Conservation (phyloP, 2,888 invertebrate genomes). For the Macrophya alboannulata region DNA sequence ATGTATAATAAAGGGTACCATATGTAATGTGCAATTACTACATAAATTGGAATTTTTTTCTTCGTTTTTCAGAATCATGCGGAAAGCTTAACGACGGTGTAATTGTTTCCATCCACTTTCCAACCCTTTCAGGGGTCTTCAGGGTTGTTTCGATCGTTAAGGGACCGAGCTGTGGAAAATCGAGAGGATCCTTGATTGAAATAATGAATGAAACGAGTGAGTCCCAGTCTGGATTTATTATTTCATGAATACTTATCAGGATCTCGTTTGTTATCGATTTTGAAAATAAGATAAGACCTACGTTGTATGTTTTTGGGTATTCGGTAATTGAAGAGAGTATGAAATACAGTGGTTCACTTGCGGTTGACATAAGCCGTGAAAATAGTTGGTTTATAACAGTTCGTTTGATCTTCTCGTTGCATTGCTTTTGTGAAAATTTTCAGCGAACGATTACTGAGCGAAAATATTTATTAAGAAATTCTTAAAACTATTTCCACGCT, state of each 20-base stretch:
- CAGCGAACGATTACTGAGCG: background rate
- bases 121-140: background rate
- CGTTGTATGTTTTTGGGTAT: background rate
- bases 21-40: background rate
- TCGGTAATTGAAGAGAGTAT: background rate
- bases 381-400: background rate
- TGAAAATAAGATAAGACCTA: background rate
- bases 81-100: constrained; percentile 15
- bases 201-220: constrained; percentile 16
- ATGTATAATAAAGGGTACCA: background rate
- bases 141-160: background rate
- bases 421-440: background rate
- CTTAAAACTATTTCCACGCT: background rate
- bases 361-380: background rate
- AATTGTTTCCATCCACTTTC: constrained; percentile 5
- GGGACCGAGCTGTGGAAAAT: background rate
- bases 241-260: background rate
- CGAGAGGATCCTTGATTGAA: constrained; percentile 16
- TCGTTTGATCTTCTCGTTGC: background rate
- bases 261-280: background rate
- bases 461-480: background rate
- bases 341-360: background rate
- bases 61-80: background rate
- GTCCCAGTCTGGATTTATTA: background rate
- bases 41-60: background rate